Evolutionary conservation across 2,113 vertebrate species (phyloP).

Genomic region (Phocoena sinus): DNA sequence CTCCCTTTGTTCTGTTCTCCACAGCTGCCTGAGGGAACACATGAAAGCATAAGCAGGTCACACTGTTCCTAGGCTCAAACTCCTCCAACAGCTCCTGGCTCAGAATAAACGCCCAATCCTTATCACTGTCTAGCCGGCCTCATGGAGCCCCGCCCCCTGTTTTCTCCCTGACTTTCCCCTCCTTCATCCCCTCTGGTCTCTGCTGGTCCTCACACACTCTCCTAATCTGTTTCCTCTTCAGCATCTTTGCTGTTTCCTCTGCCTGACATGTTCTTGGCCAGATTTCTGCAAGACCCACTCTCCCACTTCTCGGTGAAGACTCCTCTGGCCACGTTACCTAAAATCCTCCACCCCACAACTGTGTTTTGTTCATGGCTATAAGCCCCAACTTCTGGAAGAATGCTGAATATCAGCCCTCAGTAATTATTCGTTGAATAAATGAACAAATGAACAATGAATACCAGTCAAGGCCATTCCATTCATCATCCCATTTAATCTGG

Average conservation of each 20-base stretch:
- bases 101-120: background rate
- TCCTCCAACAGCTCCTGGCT: background rate
- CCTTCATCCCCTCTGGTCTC: background rate
- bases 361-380: background rate
- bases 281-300: background rate
- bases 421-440: background rate
- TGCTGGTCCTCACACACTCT: background rate
- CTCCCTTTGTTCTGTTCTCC: background rate
- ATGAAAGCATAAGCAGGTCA: fast-evolving
- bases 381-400: background rate
- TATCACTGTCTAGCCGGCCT: fast-evolving
- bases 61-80: background rate
- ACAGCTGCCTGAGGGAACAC: background rate
- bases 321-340: background rate
- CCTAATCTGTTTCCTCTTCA: background rate
- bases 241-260: background rate
- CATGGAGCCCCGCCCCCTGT: fast-evolving
- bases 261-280: background rate
- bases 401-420: too few species aligned
- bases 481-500: background rate
- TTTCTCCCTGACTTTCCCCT: background rate
- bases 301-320: background rate
- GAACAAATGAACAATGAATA: background rate
- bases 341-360: background rate
- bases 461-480: background rate